Evolutionary conservation across 2,113 vertebrate species (phyloP), one percentile per base, ranked within the genome.

Genomic region (Nibea coibor): DNA sequence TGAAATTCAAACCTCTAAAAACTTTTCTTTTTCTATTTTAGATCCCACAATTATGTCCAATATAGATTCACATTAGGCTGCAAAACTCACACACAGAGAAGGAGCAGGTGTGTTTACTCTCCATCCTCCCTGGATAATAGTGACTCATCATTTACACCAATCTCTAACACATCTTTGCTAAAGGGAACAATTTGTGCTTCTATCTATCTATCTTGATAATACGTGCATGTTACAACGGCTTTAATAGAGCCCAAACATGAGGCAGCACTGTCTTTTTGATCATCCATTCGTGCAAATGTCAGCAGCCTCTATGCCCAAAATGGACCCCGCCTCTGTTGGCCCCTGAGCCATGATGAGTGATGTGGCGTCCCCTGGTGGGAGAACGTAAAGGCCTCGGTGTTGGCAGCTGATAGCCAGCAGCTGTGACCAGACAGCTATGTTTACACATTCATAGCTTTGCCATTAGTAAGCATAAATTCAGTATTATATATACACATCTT

Each of bases 341-440:
- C 78, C 69, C 59, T 73, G 10, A 17, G 50, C 26, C 51, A 67
- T 70, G 79, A 48, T 59, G 89, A 84, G 82, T 78, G 80, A 91
- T 88, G 74, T 93, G 92, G 93, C 90, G 83, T 71, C 92, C 93
- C 91, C 94, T 94, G 67, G 86, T 89, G 94, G 91, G 86, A 81
- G 71, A 71, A 66, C 14, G 28, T 31, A 50, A 81, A 78, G 56
- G 45, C 51, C 62, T 22, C 12, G 22, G 59, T 73, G 78, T 84
- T 90, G 76, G 83, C 85, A 91, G 78, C 75, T 81, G 65, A 79
- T 19, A 17, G 15, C 31, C 57, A 87, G 68, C 88, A 92, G 88
- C 91, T 91, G 75, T 75, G 59, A 79, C 28, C 75, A 75, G 53
- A 72, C 50, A 22, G 63, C 82, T 88, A 82, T 84, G 81, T 76